phyloP scores from a whole-genome alignment of 1,140 invertebrate genomes.

The Physella acuta region DNA sequence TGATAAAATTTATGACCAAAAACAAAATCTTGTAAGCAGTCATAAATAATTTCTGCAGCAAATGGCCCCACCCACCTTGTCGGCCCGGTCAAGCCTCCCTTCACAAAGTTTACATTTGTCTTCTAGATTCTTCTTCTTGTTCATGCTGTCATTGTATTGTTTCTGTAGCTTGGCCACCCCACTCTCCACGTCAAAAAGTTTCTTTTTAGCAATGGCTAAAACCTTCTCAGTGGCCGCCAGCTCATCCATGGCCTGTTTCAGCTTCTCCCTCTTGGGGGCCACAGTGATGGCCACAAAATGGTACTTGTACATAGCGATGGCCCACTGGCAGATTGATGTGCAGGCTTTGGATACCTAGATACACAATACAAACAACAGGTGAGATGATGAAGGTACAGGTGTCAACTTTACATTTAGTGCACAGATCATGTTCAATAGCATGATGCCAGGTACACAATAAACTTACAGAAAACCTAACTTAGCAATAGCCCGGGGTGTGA shows the following conservation, averaged over 20 bases:
- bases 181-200: constrained; percentile 56
- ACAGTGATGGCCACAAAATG: constrained; percentile 60
- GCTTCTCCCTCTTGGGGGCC: constrained; percentile 59
- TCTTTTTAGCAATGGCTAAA: constrained; percentile 51
- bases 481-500: constrained; percentile 64
- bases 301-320: constrained; percentile 83
- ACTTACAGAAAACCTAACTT: constrained; percentile 66
- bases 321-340: constrained; percentile 88
- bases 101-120: constrained; percentile 58
- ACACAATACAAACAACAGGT: too few relatives aligned
- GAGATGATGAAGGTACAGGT: too few relatives aligned
- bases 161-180: constrained; percentile 60
- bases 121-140: constrained; percentile 60
- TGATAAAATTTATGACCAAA: background rate
- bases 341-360: constrained; percentile 78
- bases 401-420: too few relatives aligned
- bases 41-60: background rate
- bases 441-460: too few relatives aligned
- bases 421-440: too few relatives aligned
- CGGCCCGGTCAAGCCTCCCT: constrained; percentile 56
- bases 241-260: constrained; percentile 52
- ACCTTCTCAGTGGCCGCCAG: constrained; percentile 56
- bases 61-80: constrained; percentile 53
- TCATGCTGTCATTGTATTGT: constrained; percentile 59
- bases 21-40: background rate